phyloP scores from a whole-genome alignment of 2,113 vertebrate genomes.

The Pelecanus crispus region DNA sequence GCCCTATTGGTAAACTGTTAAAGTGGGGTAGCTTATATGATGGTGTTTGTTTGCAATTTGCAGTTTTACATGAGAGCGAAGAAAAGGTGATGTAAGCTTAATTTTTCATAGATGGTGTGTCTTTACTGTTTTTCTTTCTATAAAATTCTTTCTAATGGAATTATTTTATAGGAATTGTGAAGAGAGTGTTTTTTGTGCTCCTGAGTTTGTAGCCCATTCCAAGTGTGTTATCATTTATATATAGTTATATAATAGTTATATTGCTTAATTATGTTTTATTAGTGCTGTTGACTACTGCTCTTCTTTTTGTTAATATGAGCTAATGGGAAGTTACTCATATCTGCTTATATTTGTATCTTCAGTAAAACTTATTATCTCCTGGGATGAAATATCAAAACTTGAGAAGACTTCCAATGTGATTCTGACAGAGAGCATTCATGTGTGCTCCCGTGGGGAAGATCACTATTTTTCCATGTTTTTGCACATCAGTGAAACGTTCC shows the following conservation, averaged over 20 bases:
- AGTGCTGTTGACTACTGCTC: not conserved
- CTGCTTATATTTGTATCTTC: constrained; percentile 53
- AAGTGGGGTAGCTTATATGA: not conserved
- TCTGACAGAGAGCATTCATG: constrained; percentile 91
- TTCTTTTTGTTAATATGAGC: not conserved
- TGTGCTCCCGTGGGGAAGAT: constrained; percentile 84
- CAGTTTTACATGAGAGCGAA: not conserved
- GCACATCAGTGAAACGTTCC: constrained; percentile 91
- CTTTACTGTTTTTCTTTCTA: not conserved
- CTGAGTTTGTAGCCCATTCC: not conserved
- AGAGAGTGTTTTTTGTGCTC: not conserved
- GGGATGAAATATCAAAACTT: constrained; percentile 92
- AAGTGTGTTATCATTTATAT: not conserved
- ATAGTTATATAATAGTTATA: no score
- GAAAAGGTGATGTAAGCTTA: not conserved
- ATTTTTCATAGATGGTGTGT: not conserved
- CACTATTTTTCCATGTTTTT: constrained; percentile 98
- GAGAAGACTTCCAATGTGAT: constrained; percentile 92
- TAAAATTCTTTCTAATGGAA: not conserved
- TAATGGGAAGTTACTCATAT: constrained; percentile 1
- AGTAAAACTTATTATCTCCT: constrained; percentile 94
- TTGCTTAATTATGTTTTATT: not conserved
- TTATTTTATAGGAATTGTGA: not conserved
- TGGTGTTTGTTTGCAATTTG: not conserved
- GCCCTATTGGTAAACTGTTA: not conserved